phyloP scores from a whole-genome alignment of 2,797 vertebrate species.

The Acanthopagrus latus region DNA sequence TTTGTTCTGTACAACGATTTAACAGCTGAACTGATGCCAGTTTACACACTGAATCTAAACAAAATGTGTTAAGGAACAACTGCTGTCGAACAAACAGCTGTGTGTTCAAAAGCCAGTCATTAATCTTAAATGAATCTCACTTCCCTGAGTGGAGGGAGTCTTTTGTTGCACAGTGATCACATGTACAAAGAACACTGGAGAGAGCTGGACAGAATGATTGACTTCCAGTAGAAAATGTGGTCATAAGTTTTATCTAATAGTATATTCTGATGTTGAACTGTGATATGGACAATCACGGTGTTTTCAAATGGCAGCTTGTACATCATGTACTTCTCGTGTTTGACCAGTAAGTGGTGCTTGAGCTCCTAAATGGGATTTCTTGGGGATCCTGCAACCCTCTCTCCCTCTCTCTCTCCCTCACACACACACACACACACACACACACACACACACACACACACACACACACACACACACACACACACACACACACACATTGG shows the following conservation, averaged over 20 bases:
- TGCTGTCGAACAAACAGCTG: background rate
- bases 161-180: background rate
- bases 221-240: background rate
- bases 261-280: background rate
- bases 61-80: background rate
- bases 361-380: constrained; percentile 56
- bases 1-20: background rate
- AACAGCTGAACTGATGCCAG: background rate
- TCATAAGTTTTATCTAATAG: background rate
- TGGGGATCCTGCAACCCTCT: background rate
- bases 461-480: background rate
- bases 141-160: background rate
- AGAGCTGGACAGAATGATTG: background rate
- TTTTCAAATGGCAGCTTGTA: constrained; percentile 3
- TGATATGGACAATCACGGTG: background rate
- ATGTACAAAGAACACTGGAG: background rate
- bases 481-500: background rate
- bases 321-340: constrained; percentile 63
- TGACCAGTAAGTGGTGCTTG: constrained; percentile 80
- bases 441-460: background rate
- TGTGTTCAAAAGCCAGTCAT: background rate
- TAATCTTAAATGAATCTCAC: background rate
- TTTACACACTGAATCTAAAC: background rate
- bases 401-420: background rate
- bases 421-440: background rate